A percentile compares a stretch with the other conserved stretches of the same genome.
These are phyloP conservation scores for Otus scops DNA, from an alignment of 2,797 vertebrate genomes.

Conservation along the genomic window DNA sequence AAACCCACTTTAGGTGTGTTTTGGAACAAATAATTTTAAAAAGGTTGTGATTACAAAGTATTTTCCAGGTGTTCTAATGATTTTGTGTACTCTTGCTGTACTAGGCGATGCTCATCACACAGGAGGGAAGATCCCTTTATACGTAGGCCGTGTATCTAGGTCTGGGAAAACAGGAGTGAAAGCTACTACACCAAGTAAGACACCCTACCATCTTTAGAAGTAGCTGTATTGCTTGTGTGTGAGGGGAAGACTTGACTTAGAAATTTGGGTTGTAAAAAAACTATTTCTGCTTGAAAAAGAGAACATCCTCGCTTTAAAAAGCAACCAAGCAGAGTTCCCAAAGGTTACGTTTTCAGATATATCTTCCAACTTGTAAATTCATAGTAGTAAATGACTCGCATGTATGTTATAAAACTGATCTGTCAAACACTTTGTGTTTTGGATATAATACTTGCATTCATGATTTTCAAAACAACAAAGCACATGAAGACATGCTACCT, in stretches of 20 bases:
- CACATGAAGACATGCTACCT: neutral
- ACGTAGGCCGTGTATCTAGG: conserved; percentile 46
- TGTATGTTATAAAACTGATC: neutral
- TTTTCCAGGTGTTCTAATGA: neutral
- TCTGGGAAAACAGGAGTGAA: conserved; percentile 66
- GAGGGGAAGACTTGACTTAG: neutral
- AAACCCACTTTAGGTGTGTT: neutral
- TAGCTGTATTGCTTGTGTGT: neutral
- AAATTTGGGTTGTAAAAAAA: no score
- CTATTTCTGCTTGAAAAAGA: neutral
- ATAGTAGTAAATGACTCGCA: neutral
- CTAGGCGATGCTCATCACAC: conserved; percentile 11
- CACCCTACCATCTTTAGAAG: neutral
- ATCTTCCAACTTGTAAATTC: neutral
- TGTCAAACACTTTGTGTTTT: neutral
- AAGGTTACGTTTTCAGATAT: neutral
- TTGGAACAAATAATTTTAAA: neutral
- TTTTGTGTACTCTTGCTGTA: neutral
- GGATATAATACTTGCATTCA: neutral
- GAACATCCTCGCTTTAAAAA: neutral
- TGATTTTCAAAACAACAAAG: neutral
- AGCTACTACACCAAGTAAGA: conserved; percentile 88
- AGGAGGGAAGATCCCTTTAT: conserved; percentile 76
- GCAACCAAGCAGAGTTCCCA: neutral
- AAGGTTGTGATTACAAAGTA: neutral